Evolutionary conservation across 2,888 invertebrate genomes (phyloP).

Genomic region (Tetranychus truncatus): DNA sequence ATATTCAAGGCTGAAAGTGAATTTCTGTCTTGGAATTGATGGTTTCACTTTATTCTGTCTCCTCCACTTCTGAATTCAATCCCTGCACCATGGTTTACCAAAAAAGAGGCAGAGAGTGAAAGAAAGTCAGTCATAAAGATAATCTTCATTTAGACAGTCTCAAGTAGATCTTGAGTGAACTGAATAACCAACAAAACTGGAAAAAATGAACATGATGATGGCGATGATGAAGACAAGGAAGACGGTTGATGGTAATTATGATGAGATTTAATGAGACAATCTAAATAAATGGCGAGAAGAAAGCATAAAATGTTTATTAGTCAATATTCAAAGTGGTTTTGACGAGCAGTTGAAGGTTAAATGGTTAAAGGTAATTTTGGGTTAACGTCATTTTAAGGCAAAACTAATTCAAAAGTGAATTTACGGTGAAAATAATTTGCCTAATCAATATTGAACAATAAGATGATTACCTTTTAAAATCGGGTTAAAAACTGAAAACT

Average conservation of each 20-base stretch:
- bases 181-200: not conserved
- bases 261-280: too few relatives aligned
- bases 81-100: too few relatives aligned
- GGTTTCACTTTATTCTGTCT: not conserved
- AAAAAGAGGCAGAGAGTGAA: too few relatives aligned
- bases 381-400: not conserved
- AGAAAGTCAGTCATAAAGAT: not conserved
- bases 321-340: too few relatives aligned
- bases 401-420: not conserved
- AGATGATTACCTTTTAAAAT: too few relatives aligned
- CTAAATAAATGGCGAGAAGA: too few relatives aligned
- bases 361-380: not conserved
- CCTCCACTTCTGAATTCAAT: not conserved
- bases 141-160: not conserved
- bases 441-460: not conserved
- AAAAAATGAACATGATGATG: not conserved
- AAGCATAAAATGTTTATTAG: too few relatives aligned
- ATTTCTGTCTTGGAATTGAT: not conserved
- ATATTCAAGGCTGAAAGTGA: not conserved
- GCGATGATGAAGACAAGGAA: not conserved
- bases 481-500: too few relatives aligned
- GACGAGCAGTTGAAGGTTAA: too few relatives aligned
- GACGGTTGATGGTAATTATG: too few relatives aligned
- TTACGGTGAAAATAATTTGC: not conserved
- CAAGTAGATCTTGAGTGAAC: not conserved